Base-by-base conservation (phyloP, 1,140 invertebrate species). In the Arctopsyche grandis region DNA sequence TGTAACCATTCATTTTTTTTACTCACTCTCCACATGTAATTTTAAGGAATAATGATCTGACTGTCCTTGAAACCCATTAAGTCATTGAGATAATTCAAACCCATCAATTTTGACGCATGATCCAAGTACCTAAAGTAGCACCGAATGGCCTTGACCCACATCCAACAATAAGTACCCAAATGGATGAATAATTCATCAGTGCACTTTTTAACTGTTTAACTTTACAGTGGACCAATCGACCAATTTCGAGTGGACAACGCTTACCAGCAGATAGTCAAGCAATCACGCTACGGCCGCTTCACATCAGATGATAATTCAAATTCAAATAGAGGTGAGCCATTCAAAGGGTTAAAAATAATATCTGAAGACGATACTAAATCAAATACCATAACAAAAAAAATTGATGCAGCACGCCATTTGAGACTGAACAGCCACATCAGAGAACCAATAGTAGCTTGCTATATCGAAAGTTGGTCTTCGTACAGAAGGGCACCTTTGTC, bases 401-500 rank as follows among this genome's bases (percentile, higher is more conserved):
- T 12, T 26, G 63, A 63, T 63, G 5, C 46, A 69, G 75, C 10
- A 21, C 26, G 43, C 5, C 22, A 44, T 77, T 69, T 77, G 44
- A 46, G n/a, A 22, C 7, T 63, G 22, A 4, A 69, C 26, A 24
- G 24, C 7, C 22, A 69, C 9, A 12, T 21, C 12, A 52, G 16
- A 66, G 22, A 66, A n/a, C 73, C 81, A 9, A 77, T 84, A 9
- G 87, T 94, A 0, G 89, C 94, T 0, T 95, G 94, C 83, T 93
- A 93, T 84, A 86, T 93, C 29, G 89, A 93, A 83, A 91, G 91
- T 0, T 91, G 89, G 86, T 89, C 93, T 0, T 89, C 90, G 4
- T 92, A 94, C 83, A 87, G 93, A 12, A 89, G 89, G 24, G 91
- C 92, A 38, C 93, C 93, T 0, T 89, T 93, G 69, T 89, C 91